Evolutionary conservation across 1,140 invertebrate species (phyloP), one percentile per base, ranked within the genome.

Genomic region (Bombus impatiens): DNA sequence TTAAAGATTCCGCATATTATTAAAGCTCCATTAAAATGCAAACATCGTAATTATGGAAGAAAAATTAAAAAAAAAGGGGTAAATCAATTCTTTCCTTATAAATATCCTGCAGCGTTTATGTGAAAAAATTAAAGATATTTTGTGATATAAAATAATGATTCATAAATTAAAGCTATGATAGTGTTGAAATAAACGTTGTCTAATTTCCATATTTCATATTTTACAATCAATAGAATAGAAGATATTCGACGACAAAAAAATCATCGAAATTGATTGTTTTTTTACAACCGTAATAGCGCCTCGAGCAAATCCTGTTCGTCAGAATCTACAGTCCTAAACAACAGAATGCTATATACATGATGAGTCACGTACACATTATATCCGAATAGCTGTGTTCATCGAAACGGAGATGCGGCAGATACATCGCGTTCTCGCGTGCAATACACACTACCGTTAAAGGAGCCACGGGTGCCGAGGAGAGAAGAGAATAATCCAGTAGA

Each of bases 401-500:
- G n/a, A 72, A 53, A 44, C 15, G 28, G 3, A 57, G 70, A 62
- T 62, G 9, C 15, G 28, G 22, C 10, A 15, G n/a, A 65, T 35
- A 22, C n/a, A 47, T 35, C 75, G 6, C 18, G 57, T 67, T 67
- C 18, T 67, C 28, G 57, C 67, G 40, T 71, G 68, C 53, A 53
- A 40, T 67, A 65, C 47, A 53, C 47, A 53, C 72, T 74, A 70
- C 59, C 79, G 79, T 67, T 82, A 75, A 81, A 75, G 78, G 78
- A 82, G 78, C 59, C 62, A 37, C 15, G 47, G 42, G 22, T 44
- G 22, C 32, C n/a, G 28, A 18, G 59, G 3, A 35, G 15, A 35
- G 65, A n/a, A 75, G 76, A 44, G 70, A 75, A 88, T 86, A 91
- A 91, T 72, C 65, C 67, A 88, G 72, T 86, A 74, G 86, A 72